Base-by-base conservation (phyloP, 2,113 vertebrate genomes). In the Gavialis gangeticus region DNA sequence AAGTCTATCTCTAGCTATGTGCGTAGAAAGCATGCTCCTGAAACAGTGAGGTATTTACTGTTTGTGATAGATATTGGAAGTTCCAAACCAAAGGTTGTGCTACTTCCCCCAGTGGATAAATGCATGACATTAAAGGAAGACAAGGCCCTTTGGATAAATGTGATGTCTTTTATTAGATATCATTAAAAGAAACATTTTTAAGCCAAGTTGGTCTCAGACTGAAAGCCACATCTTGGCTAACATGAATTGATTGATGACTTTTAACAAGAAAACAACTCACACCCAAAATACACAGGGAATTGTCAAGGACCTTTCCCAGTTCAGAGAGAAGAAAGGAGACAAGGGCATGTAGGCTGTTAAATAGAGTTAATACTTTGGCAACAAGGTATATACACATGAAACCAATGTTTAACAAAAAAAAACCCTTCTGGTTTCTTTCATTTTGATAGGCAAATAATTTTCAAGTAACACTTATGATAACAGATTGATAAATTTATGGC, bases 401-500 rank as follows among this genome's bases (percentile, higher is more conserved):
- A 79, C 83, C 84, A 78, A 3, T 94, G 90, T 94, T 97, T 73
- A 77, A 96, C 90, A 90, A 88, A 85, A 87, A 87, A 94, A 21
- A 30, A 12, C 30, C 77, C 55, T 79, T 89, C 95, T 90, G 91
- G 92, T 90, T 97, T 88, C 64, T 96, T 97, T 97, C 95, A 92
- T 95, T 97, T 97, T 98, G 97, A 97, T 92, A 79, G 90, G 87
- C 90, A 84, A 95, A 95, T 97, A 96, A 97, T 96, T 96, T 97
- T 95, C 4, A 19, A 94, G 94, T 88, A 97, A 96, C 92, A 94
- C 90, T 92, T 96, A 95, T 28, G 82, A 93, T 93, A 95, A 97
- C 94, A 96, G 93, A 93, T 95, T 91, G 91, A 94, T 97, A 94
- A 95, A 95, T 96, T 96, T 97, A 93, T 57, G 76, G 79, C 92